These are phyloP conservation scores for Drosophila littoralis DNA, from an alignment of 1,140 invertebrate species.

Conservation along the genomic window DNA sequence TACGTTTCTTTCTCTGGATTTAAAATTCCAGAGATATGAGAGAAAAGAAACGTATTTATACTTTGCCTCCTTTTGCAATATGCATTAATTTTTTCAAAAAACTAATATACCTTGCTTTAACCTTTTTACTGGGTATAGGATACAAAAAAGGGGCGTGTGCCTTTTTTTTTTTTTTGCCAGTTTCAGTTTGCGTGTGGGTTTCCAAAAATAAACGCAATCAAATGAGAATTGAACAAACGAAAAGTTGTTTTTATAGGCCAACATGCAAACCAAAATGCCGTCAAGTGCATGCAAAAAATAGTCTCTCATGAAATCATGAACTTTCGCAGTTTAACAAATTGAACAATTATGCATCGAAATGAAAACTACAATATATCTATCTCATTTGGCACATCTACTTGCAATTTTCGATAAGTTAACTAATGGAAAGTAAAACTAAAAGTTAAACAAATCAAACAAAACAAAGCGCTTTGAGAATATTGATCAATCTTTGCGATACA, in stretches of 20 bases:
- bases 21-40: no score
- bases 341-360: slow-evolving; percentile 16
- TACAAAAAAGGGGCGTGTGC: slow-evolving; percentile 36
- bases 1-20: no score
- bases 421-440: not conserved
- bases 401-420: not conserved
- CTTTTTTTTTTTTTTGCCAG: slow-evolving; percentile 3
- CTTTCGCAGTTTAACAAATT: slow-evolving; percentile 21
- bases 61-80: no score
- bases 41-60: no score
- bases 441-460: not conserved
- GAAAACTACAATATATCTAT: slow-evolving; percentile 2
- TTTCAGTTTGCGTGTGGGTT: slow-evolving; percentile 5
- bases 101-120: no score
- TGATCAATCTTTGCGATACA: not conserved
- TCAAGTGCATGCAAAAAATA: not conserved
- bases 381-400: no score
- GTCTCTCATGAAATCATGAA: slow-evolving; percentile 2
- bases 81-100: no score
- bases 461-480: not conserved
- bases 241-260: slow-evolving; percentile 53
- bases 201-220: slow-evolving; percentile 50
- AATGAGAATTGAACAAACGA: slow-evolving; percentile 45
- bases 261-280: slow-evolving; percentile 36
- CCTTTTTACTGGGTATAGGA: no score